Base-by-base conservation (phyloP, 2,888 invertebrate genomes). In the Apotomis betuletana region DNA sequence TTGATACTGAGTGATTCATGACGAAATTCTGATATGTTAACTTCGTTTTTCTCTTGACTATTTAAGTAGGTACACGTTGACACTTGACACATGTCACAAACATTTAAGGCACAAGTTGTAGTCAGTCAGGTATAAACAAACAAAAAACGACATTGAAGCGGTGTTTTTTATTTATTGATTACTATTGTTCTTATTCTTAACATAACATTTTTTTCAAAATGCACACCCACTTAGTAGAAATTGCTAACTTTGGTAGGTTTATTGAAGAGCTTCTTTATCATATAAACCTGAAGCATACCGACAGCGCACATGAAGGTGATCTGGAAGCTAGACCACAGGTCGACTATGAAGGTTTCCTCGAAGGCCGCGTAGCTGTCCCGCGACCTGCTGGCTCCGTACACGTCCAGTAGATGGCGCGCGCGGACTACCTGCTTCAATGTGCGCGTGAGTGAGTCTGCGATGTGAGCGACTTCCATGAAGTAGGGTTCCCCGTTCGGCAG, bases 321-420 rank as follows among this genome's bases (percentile, higher is more conserved):
- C 83, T 97, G 97, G 41, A 97, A 85, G 60, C 95, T 85, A 0
- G 97, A 97, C 95, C 97, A 97, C 65, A 95, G 90, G 81, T 97
- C 97, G 0, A 98, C 97, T 75, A 96, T 95, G 75, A 96, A 96
- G 80, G 95, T 97, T 82, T 97, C 97, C 77, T 96, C 95, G 81
- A 96, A 96, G 9, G 96, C 97, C 4, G 96, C 81, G 84, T 97
- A 96, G 67, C 96, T 94, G 86, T 98, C 98, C n/a, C 97, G 91
- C 0, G 97, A 95, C 86, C 97, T 97, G 73, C 94, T 94, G 0
- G 96, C 96, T 67, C 96, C 94, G 74, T 97, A 92, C 73, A 95
- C 82, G 78, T 96, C 96, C 80, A 96, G 94, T 74, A 95, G 83
- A 80, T 95, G 95, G 61, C 96, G 91, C 0, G 95, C 95, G 81